Conservation (phyloP, 1,140 invertebrate species). For the Macrobrachium nipponense region DNA sequence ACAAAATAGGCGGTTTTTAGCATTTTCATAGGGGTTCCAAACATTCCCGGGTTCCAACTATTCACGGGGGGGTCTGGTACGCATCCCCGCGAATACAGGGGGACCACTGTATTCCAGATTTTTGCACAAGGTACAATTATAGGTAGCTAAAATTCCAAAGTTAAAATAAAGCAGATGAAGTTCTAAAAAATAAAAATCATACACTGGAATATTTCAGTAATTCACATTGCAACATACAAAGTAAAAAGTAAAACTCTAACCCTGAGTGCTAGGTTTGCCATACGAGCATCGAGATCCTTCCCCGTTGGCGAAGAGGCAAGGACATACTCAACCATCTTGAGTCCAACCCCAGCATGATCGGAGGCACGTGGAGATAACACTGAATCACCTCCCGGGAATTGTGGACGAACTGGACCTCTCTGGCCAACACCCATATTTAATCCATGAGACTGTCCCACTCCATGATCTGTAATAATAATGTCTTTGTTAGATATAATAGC, state of each 20-base stretch:
- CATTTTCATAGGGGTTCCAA: no score
- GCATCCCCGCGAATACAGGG: no score
- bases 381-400: conserved; percentile 51
- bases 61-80: no score
- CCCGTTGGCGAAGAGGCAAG: conserved; percentile 89
- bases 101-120: neutral
- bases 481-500: no score
- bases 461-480: conserved; percentile 75
- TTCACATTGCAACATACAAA: neutral
- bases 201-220: neutral
- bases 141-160: neutral
- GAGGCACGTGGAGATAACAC: conserved; percentile 66
- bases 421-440: conserved; percentile 61
- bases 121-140: neutral
- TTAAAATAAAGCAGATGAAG: neutral
- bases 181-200: neutral
- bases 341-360: conserved; percentile 85
- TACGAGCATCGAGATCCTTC: conserved; percentile 77
- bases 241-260: conserved; percentile 33
- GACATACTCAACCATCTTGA: conserved; percentile 99
- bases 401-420: conserved; percentile 33
- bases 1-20: no score
- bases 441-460: conserved; percentile 70
- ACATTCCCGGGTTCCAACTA: no score
- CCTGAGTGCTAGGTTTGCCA: conserved; percentile 68